phyloP scores from a whole-genome alignment of 2,797 vertebrate genomes.

The Varecia variegata region DNA sequence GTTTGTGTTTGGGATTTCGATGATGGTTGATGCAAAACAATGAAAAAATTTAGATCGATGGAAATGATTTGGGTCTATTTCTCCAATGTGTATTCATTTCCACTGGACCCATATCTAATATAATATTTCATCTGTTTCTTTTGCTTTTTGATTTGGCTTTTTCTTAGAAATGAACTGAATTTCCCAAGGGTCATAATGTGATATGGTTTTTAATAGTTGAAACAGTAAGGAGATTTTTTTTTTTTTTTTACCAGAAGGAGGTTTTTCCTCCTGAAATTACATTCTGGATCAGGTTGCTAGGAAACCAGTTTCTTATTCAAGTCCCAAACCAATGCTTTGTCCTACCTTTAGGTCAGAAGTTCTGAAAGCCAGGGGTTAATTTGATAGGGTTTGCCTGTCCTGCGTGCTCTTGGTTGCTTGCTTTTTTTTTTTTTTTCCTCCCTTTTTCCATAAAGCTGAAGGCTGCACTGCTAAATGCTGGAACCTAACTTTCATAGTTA shows the following conservation, averaged over 20 bases:
- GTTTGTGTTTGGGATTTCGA: conserved; percentile 34
- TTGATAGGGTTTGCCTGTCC: not conserved
- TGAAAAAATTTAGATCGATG: not conserved
- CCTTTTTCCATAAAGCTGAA: not conserved
- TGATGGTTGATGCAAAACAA: not conserved
- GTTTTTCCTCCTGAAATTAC: conserved; percentile 42
- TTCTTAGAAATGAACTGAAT: conserved; percentile 53
- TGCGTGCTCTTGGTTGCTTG: not conserved
- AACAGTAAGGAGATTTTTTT: not conserved
- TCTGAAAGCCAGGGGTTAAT: not conserved
- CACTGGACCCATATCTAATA: not conserved
- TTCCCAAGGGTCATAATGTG: not conserved
- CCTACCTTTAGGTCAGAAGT: conserved; percentile 9
- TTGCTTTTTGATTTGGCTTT: conserved; percentile 41
- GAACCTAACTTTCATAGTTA: not conserved
- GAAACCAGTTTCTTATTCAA: conserved; percentile 58
- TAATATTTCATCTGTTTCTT: conserved; percentile 31
- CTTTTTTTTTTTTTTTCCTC: too few relatives aligned
- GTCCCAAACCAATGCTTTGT: conserved; percentile 19
- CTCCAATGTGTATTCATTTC: not conserved
- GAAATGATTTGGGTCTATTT: not conserved
- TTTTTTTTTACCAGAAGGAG: conserved; percentile 6
- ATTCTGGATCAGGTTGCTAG: conserved; percentile 59
- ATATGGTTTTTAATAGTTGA: conserved; percentile 52
- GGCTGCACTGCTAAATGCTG: not conserved